Evolutionary conservation across 2,888 invertebrate species (phyloP).

Genomic region (Cosmia pyralina): DNA sequence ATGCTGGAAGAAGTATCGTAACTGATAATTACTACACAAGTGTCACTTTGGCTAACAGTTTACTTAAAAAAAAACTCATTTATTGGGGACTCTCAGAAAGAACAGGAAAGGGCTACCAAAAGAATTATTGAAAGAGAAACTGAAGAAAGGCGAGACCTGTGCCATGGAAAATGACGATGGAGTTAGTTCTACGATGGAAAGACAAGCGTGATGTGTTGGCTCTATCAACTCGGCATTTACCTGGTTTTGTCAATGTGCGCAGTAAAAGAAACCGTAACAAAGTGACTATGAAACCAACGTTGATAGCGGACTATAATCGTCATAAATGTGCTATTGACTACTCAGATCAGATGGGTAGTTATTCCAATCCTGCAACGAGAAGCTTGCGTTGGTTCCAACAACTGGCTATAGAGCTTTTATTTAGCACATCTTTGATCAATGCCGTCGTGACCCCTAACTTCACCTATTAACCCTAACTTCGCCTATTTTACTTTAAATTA

Average conservation of each 20-base stretch:
- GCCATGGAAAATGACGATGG: no score
- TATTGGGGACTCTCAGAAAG: no score
- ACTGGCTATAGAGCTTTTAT: constrained; percentile 19
- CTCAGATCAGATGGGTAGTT: constrained; percentile 31
- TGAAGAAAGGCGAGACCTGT: no score
- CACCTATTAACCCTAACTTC: no score
- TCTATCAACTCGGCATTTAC: constrained; percentile 23
- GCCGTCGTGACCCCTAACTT: no score
- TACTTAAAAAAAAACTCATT: no score
- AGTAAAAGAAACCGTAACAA: constrained; percentile 20
- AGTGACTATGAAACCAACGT: constrained; percentile 13
- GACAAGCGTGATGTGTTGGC: constrained; percentile 29
- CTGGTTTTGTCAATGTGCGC: constrained; percentile 19
- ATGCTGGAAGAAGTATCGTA: no score
- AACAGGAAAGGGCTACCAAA: no score
- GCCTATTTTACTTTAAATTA: no score
- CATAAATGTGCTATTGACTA: constrained; percentile 30
- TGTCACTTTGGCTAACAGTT: no score
- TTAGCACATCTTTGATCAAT: constrained; percentile 15
- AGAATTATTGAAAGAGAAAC: no score
- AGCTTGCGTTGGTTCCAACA: constrained; percentile 26
- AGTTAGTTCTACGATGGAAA: constrained; percentile 21
- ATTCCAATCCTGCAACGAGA: constrained; percentile 18
- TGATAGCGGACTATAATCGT: constrained; percentile 29
- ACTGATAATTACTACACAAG: no score